phyloP scores from a whole-genome alignment of 1,140 invertebrate genomes.

The Leguminivora glycinivorella region DNA sequence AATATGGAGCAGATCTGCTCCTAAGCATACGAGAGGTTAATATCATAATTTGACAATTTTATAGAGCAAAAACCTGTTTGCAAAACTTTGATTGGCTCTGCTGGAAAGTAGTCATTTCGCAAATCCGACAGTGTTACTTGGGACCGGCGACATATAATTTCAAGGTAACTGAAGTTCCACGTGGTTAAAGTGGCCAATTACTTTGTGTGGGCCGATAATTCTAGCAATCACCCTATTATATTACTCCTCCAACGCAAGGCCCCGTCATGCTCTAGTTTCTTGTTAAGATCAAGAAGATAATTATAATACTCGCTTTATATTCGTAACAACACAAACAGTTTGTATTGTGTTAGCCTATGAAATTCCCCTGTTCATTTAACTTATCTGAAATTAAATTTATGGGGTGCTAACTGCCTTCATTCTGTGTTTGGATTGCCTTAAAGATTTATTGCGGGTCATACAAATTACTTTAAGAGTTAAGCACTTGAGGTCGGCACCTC shows the following conservation, averaged over 20 bases:
- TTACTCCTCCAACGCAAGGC: not conserved
- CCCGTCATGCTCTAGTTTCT: conserved; percentile 9
- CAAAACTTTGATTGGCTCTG: too few relatives aligned
- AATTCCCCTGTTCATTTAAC: conserved; percentile 27
- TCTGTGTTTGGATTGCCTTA: conserved; percentile 36
- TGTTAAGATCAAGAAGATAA: conserved; percentile 21
- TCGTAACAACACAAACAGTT: conserved; percentile 19
- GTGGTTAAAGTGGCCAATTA: too few relatives aligned
- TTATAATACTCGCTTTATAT: conserved; percentile 26
- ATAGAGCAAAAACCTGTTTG: too few relatives aligned
- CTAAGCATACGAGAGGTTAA: too few relatives aligned
- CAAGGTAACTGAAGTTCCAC: too few relatives aligned
- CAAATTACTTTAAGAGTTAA: conserved; percentile 18
- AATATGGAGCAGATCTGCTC: too few relatives aligned
- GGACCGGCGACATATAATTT: too few relatives aligned
- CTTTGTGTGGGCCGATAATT: too few relatives aligned
- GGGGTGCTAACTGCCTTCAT: conserved; percentile 42
- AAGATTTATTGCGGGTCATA: conserved; percentile 39
- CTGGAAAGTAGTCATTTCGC: too few relatives aligned
- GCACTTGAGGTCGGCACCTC: not conserved
- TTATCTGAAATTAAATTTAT: conserved; percentile 42
- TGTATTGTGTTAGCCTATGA: conserved; percentile 19
- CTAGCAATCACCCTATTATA: too few relatives aligned
- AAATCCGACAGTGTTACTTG: too few relatives aligned
- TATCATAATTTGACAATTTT: too few relatives aligned